These are phyloP conservation scores for Eueides isabella DNA, from an alignment of 1,140 invertebrate species.

Conservation along the genomic window DNA sequence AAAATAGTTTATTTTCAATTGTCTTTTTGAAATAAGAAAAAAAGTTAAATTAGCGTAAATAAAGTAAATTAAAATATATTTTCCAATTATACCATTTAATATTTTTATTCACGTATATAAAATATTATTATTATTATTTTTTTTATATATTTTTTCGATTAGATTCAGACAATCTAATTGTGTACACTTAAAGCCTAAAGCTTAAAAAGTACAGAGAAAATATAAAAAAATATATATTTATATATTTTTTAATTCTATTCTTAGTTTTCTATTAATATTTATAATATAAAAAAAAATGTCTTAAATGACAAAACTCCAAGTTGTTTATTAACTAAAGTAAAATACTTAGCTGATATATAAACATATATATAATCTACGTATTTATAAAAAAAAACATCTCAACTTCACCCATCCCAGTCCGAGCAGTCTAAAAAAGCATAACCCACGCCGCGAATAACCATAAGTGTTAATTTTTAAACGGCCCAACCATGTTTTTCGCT, in stretches of 20 bases:
- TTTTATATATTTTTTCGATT: no score
- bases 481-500: constrained; percentile 51
- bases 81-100: no score
- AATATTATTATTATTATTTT: no score
- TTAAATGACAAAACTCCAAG: no score
- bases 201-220: not conserved
- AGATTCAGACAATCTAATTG: not conserved
- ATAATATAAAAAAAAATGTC: no score
- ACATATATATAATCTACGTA: no score
- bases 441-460: constrained; percentile 4
- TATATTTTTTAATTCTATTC: no score
- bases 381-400: not conserved
- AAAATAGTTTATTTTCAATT: not conserved
- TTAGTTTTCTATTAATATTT: no score
- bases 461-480: constrained; percentile 27
- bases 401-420: not conserved
- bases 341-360: no score
- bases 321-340: no score
- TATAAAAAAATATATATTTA: not conserved
- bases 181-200: not conserved
- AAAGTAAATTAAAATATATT: no score
- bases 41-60: not conserved
- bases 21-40: not conserved
- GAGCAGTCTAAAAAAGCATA: not conserved
- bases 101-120: no score